Evolutionary conservation across 2,888 invertebrate genomes (phyloP), one percentile per base, ranked within the genome.

Genomic region (Monochamus alternatus): DNA sequence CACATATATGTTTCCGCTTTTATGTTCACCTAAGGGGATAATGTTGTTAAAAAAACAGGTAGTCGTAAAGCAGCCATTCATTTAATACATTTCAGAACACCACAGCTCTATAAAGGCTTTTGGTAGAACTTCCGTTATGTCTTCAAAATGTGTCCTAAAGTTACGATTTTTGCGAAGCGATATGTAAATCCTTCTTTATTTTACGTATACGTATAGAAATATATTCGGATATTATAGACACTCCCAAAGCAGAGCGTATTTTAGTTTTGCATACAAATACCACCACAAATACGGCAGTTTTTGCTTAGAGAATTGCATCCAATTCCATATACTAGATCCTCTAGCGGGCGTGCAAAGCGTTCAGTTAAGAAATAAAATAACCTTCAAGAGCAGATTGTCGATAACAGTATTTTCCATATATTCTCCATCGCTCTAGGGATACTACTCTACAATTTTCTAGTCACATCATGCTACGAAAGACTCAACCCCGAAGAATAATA

Each of bases 381-480:
- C 55, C 5, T 55, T 55, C 55, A 5, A 55, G 55, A 7, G 55
- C 55, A 55, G 55, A 55, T 55, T 55, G 55, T 14, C 55, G 55
- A 55, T 55, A 55, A n/a, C 55, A 55, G 55, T 55, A 55, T 55
- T 55, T 14, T 55, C 55, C 55, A 55, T 55, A 55, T 55, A 12
- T 55, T 55, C 3, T 55, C 10, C n/a, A 55, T 55, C 22, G 14
- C 55, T 14, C 4, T 8, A 7, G 55, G 55, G 10, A 55, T n/a
- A 55, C n/a, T 5, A 55, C n/a, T n/a, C 0, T 14, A 14, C n/a
- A 14, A 55, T 55, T 55, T 22, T 55, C 55, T 55, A 55, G 55
- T n/a, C 55, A 12, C 55, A 14, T n/a, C 55, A 3, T 7, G 38
- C 8, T 55, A 22, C 14, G 14, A 55, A 14, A 55, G 22, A 55